Conservation (phyloP, 2,113 vertebrate species). For the Mus spicilegus region DNA sequence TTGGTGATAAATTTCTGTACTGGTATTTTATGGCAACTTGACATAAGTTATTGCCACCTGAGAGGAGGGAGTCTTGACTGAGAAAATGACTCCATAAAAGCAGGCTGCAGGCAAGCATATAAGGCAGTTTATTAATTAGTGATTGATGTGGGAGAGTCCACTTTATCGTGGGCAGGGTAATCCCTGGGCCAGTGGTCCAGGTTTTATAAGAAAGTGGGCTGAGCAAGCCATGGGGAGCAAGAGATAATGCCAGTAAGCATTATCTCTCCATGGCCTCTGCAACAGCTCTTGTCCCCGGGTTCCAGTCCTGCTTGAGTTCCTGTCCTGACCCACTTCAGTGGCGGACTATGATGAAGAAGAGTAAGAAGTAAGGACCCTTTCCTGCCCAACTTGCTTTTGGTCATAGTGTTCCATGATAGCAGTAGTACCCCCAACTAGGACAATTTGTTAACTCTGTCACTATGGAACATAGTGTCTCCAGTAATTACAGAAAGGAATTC, state of each 20-base stretch:
- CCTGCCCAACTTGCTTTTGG: background rate
- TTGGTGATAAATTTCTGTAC: background rate
- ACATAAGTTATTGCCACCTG: background rate
- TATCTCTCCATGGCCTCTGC: background rate
- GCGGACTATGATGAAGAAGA: background rate
- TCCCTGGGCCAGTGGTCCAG: background rate
- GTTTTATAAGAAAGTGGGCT: background rate
- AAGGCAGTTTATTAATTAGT: background rate
- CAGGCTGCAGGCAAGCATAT: background rate
- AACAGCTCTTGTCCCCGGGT: background rate
- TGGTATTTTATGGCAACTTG: background rate
- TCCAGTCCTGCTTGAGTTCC: background rate
- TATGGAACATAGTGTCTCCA: background rate
- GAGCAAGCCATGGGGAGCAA: background rate
- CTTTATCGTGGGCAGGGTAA: no score
- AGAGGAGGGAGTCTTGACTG: background rate
- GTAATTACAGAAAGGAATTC: background rate
- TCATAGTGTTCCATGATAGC: background rate
- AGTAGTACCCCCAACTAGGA: background rate
- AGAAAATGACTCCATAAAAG: background rate
- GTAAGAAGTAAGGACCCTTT: background rate
- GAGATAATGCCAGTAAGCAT: background rate
- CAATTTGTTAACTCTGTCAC: background rate
- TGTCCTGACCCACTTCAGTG: background rate
- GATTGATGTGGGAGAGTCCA: background rate